Evolutionary conservation across 2,113 vertebrate genomes (phyloP).

Genomic region (Lethenteron reissneri): DNA sequence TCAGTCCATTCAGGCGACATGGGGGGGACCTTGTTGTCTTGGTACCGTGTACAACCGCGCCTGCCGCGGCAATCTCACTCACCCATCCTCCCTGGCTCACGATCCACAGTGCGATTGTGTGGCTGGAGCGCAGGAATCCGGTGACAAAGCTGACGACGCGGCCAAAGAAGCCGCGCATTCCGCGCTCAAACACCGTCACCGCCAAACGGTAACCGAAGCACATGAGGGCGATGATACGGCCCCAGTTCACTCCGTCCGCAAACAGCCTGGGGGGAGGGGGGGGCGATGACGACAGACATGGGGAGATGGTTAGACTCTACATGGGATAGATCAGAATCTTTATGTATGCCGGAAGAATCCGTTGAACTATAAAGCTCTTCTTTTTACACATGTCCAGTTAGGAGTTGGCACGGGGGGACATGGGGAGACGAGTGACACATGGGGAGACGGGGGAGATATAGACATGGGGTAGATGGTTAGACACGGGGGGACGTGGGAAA

Average conservation of each 20-base stretch:
- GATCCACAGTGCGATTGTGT: slow-evolving; percentile 30
- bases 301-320: neutral
- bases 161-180: slow-evolving; percentile 27
- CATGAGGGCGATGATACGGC: slow-evolving; percentile 36
- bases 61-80: slow-evolving; percentile 12
- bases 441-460: too few relatives aligned
- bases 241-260: slow-evolving; percentile 38
- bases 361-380: too few relatives aligned
- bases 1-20: too few relatives aligned
- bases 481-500: too few relatives aligned
- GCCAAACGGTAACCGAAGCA: slow-evolving; percentile 41
- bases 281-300: neutral
- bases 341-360: neutral
- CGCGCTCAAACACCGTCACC: slow-evolving; percentile 29
- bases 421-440: too few relatives aligned
- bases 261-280: slow-evolving; percentile 21
- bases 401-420: neutral
- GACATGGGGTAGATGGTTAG: too few relatives aligned
- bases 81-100: slow-evolving; percentile 43
- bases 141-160: slow-evolving; percentile 20
- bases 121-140: slow-evolving; percentile 19
- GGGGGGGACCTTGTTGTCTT: too few relatives aligned
- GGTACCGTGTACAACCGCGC: too few relatives aligned
- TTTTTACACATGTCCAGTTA: neutral
- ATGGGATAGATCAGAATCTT: neutral